These are phyloP conservation scores for Kryptolebias ocellatus DNA, from an alignment of 2,797 vertebrate genomes.

Conservation along the genomic window DNA sequence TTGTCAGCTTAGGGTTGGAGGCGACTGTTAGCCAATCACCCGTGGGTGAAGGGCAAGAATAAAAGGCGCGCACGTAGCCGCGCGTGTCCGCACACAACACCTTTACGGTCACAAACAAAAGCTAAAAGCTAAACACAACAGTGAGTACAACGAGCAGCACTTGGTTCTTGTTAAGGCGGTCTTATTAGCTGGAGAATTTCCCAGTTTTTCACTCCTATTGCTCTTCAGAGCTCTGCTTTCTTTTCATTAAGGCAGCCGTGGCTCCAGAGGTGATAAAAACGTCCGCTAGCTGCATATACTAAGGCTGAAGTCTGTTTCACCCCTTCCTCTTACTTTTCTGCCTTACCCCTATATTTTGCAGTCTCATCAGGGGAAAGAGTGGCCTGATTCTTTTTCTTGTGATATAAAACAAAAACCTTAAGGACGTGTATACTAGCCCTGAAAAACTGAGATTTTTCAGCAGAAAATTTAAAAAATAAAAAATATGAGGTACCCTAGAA, in stretches of 20 bases:
- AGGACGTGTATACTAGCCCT: no score
- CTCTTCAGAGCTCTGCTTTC: slow-evolving; percentile 41
- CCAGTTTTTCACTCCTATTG: slow-evolving; percentile 21
- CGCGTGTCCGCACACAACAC: slow-evolving; percentile 18
- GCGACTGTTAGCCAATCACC: slow-evolving; percentile 78
- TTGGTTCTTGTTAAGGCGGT: slow-evolving; percentile 62
- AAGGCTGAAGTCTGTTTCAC: no score
- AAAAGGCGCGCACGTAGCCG: slow-evolving; percentile 43
- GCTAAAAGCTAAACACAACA: slow-evolving; percentile 43
- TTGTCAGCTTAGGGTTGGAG: slow-evolving; percentile 78
- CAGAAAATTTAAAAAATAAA: no score
- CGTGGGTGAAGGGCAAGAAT: slow-evolving; percentile 74
- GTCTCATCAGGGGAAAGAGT: no score
- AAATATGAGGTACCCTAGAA: no score
- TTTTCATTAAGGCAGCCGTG: slow-evolving; percentile 62
- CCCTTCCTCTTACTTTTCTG: no score
- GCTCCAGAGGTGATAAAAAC: slow-evolving; percentile 60
- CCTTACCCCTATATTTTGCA: no score
- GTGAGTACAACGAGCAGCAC: slow-evolving; percentile 54
- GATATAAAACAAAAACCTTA: no score
- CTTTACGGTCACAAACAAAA: neutral
- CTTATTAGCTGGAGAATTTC: slow-evolving; percentile 64
- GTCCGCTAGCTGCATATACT: slow-evolving; percentile 42
- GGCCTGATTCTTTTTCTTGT: no score
- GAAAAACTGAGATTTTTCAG: no score